A percentile compares a stretch with the other conserved stretches of the same genome.
Evolutionary conservation across 1,140 invertebrate genomes (phyloP).

Genomic region (Anastatus disparis): DNA sequence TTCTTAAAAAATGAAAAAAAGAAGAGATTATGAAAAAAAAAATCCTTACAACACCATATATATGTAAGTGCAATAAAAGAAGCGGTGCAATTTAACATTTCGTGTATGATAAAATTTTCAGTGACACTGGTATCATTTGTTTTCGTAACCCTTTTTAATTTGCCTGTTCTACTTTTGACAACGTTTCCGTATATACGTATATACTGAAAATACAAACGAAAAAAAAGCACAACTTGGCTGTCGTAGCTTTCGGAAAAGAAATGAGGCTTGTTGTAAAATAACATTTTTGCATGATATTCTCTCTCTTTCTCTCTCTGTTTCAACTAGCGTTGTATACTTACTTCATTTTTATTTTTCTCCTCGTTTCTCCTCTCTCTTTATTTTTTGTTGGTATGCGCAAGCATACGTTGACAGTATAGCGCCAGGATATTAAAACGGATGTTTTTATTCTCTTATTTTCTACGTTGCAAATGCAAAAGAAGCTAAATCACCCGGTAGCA

Average conservation of each 20-base stretch:
- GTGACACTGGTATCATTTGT: too few species aligned
- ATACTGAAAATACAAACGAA: background rate
- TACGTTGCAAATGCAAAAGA: background rate
- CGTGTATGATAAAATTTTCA: too few species aligned
- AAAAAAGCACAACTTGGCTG: background rate
- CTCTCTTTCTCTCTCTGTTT: too few species aligned
- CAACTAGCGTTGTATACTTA: too few species aligned
- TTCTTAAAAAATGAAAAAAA: too few species aligned
- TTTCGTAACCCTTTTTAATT: conserved; percentile 16
- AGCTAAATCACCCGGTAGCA: conserved; percentile 18
- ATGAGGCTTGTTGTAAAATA: conserved; percentile 13
- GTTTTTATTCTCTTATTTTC: conserved; percentile 1
- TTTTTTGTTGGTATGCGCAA: conserved; percentile 15
- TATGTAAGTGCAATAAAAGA: too few species aligned
- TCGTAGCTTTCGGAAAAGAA: conserved; percentile 1
- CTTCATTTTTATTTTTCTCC: too few species aligned
- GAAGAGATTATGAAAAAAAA: too few species aligned
- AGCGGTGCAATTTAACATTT: too few species aligned
- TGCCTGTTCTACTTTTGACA: conserved; percentile 6
- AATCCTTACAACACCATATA: too few species aligned
- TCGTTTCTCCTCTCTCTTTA: background rate
- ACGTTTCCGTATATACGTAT: background rate
- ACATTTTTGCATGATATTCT: conserved; percentile 17
- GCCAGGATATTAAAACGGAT: conserved; percentile 39
- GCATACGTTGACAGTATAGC: conserved; percentile 25